Conservation (phyloP, 2,888 invertebrate species). For the Parasteatoda lunata region DNA sequence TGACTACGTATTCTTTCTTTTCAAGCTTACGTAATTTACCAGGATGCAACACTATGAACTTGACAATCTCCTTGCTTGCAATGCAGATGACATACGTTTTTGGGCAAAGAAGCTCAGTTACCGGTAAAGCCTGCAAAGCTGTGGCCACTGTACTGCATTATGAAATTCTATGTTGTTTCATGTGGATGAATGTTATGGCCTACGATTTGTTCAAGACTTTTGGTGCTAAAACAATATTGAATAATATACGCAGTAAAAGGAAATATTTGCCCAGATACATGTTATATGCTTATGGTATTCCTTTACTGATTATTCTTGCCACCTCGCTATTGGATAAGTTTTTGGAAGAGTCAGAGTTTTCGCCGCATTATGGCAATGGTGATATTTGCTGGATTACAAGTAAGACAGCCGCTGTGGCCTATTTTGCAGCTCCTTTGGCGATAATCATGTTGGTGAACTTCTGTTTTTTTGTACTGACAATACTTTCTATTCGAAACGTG, state of each 20-base stretch:
- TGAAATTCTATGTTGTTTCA: conserved; percentile 73
- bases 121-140: conserved; percentile 71
- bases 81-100: conserved; percentile 73
- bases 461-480: conserved; percentile 70
- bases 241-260: conserved; percentile 62
- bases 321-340: conserved; percentile 73
- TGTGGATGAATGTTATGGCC: conserved; percentile 76
- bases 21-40: conserved; percentile 74
- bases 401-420: conserved; percentile 69
- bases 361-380: conserved; percentile 69
- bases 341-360: conserved; percentile 38
- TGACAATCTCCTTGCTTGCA: conserved; percentile 73
- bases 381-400: conserved; percentile 71
- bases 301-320: conserved; percentile 72
- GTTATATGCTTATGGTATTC: conserved; percentile 74
- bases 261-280: conserved; percentile 69
- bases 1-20: conserved; percentile 73
- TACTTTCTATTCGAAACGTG: conserved; percentile 69
- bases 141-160: conserved; percentile 74
- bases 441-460: conserved; percentile 70
- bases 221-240: conserved; percentile 70
- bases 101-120: conserved; percentile 70
- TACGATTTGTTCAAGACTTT: conserved; percentile 75
- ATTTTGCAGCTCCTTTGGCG: conserved; percentile 71
- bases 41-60: conserved; percentile 74